A percentile compares a stretch with the other conserved stretches of the same genome.
Conservation (phyloP, 2,113 vertebrate genomes). For the Saccopteryx leptura region DNA sequence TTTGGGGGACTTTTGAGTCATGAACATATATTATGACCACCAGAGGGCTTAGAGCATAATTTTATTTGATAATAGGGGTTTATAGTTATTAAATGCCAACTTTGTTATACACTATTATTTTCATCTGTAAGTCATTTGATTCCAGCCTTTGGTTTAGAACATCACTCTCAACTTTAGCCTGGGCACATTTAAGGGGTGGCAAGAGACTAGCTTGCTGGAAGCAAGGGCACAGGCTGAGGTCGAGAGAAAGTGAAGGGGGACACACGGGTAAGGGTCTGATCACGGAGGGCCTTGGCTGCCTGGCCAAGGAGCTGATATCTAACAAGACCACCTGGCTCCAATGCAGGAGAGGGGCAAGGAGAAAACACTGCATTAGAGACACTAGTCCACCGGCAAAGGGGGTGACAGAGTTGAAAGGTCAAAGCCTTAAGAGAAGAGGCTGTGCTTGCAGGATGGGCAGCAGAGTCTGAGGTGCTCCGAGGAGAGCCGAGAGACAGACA, state of each 20-base stretch:
- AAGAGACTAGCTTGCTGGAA: background rate
- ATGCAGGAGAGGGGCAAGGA: background rate
- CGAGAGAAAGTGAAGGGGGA: background rate
- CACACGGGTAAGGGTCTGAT: background rate
- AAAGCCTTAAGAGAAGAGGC: slow-evolving; percentile 4
- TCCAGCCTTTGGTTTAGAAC: background rate
- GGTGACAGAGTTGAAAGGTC: background rate
- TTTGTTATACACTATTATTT: slow-evolving; percentile 30
- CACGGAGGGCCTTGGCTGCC: background rate
- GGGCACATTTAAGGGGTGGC: background rate
- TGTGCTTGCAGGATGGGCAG: background rate
- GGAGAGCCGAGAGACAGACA: background rate
- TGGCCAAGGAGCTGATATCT: background rate
- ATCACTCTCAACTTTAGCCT: slow-evolving; percentile 1
- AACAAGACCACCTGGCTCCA: background rate
- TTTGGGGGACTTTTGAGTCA: background rate
- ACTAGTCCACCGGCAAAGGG: background rate
- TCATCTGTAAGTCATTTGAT: background rate
- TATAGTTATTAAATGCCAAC: slow-evolving; percentile 33
- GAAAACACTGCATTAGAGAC: slow-evolving; percentile 8
- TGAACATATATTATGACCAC: background rate
- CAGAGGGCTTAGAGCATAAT: slow-evolving; percentile 5
- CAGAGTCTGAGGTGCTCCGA: background rate
- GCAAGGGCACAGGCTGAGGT: background rate
- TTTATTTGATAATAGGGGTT: background rate